Conservation (phyloP, 2,797 vertebrate genomes). For the Babyrousa celebensis region DNA sequence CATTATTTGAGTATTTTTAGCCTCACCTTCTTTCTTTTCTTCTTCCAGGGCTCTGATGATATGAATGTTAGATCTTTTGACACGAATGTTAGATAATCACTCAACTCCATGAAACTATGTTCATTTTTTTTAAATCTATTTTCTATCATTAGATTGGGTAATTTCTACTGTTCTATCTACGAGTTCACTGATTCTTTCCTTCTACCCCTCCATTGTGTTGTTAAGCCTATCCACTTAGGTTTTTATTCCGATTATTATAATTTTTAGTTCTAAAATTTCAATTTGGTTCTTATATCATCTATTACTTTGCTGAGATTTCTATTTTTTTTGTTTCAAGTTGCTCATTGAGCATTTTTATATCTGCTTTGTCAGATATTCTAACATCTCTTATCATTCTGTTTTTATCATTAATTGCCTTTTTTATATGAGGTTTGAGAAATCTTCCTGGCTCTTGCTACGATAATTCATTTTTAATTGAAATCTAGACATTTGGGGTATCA, state of each 20-base stretch:
- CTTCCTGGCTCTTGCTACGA: not conserved
- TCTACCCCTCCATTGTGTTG: not conserved
- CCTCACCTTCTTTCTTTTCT: not conserved
- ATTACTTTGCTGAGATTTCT: slow-evolving; percentile 21
- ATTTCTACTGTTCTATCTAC: not conserved
- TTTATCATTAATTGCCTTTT: slow-evolving; percentile 36
- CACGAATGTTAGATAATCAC: not conserved
- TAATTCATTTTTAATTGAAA: slow-evolving; percentile 22
- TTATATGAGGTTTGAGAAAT: slow-evolving; percentile 5
- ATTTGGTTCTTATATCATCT: not conserved
- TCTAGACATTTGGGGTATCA: not conserved
- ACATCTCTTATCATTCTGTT: not conserved
- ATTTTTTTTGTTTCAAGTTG: slow-evolving; percentile 47
- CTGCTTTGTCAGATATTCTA: slow-evolving; percentile 43
- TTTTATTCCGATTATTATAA: not conserved
- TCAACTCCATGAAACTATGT: not conserved
- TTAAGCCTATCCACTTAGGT: not conserved
- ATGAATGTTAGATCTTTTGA: slow-evolving; percentile 10
- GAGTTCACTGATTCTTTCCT: slow-evolving; percentile 36
- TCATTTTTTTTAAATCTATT: not conserved
- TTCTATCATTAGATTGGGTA: slow-evolving; percentile 5
- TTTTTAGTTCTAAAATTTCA: slow-evolving; percentile 51
- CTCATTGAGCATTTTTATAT: slow-evolving; percentile 17
- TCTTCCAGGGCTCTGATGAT: not conserved
- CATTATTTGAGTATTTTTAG: slow-evolving; percentile 41